phyloP scores from a whole-genome alignment of 2,797 vertebrate genomes.

The Thripadectes ignobilis region DNA sequence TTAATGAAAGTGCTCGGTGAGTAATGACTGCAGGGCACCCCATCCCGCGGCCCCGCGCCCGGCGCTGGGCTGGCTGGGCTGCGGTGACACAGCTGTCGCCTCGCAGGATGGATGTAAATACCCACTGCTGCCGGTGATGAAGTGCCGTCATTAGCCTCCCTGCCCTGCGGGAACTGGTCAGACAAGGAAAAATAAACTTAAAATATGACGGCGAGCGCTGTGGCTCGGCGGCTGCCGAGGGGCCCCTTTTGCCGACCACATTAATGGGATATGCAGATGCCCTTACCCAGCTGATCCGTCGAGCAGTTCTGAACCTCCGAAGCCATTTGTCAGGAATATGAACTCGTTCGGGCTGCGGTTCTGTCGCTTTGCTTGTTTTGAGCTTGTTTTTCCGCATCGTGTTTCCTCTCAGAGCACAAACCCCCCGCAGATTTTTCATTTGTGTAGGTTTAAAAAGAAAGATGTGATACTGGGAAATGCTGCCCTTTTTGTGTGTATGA shows the following conservation, averaged over 20 bases:
- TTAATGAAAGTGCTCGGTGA: constrained; percentile 79
- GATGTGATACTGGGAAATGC: fast-evolving
- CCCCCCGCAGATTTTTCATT: fast-evolving
- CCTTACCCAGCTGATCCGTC: constrained; percentile 13
- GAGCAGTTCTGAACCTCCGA: background rate
- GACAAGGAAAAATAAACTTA: constrained; percentile 72
- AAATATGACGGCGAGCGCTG: constrained; percentile 5
- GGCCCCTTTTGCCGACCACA: background rate
- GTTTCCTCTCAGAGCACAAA: background rate
- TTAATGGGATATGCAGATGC: constrained; percentile 43
- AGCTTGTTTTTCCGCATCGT: fast-evolving
- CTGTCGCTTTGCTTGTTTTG: background rate
- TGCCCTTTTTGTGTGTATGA: fast-evolving
- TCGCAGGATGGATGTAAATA: constrained; percentile 64
- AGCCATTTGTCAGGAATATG: background rate
- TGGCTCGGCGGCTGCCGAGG: constrained; percentile 29
- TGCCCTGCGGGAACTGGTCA: constrained; percentile 66
- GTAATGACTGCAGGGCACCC: constrained; percentile 72
- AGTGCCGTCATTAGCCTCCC: constrained; percentile 72
- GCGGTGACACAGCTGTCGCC: constrained; percentile 69
- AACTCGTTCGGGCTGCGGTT: background rate
- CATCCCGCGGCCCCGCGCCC: constrained; percentile 51
- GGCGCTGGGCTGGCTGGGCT: constrained; percentile 42
- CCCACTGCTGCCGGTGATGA: constrained; percentile 62
- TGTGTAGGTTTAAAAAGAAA: fast-evolving